These are phyloP conservation scores for Archocentrus centrarchus DNA, from an alignment of 2,113 vertebrate genomes.

Conservation along the genomic window DNA sequence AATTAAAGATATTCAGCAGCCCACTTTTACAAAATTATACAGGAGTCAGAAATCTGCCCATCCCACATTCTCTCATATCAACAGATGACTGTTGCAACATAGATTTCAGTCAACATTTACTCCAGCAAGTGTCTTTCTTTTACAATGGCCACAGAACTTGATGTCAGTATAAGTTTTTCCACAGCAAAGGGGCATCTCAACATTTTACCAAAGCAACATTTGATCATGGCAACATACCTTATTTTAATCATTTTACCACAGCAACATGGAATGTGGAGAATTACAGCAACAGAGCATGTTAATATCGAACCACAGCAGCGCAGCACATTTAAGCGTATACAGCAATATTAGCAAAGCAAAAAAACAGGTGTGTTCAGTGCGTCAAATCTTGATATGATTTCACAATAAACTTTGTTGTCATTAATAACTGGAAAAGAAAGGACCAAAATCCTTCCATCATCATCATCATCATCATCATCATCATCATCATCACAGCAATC, in stretches of 20 bases:
- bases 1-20: constrained; percentile 30
- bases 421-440: constrained; percentile 30
- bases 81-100: constrained; percentile 20
- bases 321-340: constrained; percentile 30
- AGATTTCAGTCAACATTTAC: constrained; percentile 28
- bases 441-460: constrained; percentile 11
- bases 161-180: constrained; percentile 26
- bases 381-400: constrained; percentile 47
- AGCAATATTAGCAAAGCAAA: constrained; percentile 50
- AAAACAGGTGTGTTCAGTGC: constrained; percentile 24
- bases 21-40: constrained; percentile 52
- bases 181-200: constrained; percentile 17
- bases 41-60: constrained; percentile 40
- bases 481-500: constrained; percentile 3
- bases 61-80: constrained; percentile 30
- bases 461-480: constrained; percentile 7
- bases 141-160: constrained; percentile 23
- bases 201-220: constrained; percentile 40
- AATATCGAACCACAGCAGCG: constrained; percentile 57
- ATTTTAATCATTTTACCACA: constrained; percentile 23
- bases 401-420: constrained; percentile 36
- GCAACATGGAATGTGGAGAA: constrained; percentile 32
- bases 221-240: constrained; percentile 26
- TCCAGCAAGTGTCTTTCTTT: constrained; percentile 20
- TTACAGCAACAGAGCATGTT: constrained; percentile 14